Evolutionary conservation across 2,888 invertebrate genomes (phyloP), one percentile per base, ranked within the genome.

Genomic region (Tipula lateralis): DNA sequence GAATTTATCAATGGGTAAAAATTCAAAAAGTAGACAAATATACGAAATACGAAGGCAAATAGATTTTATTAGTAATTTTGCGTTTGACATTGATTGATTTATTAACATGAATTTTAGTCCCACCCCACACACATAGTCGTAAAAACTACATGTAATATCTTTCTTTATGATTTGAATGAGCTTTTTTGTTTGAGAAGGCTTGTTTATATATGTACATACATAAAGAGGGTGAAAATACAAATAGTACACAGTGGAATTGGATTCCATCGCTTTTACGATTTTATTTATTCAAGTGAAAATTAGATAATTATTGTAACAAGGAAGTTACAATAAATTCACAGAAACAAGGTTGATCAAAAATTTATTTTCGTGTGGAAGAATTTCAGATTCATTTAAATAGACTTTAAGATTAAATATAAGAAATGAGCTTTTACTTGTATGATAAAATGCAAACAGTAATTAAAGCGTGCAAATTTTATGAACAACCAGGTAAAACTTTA

Each of bases 41-140:
- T 24, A 66, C 24, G 66, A 66, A 66, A 24, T 66, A 24, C 66
- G 19, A 24, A 24, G 9, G 66, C 66, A 66, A 66, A 66, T 66
- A 66, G 66, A 66, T 66, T 66, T 66, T 66, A 66, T 66, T 66
- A 66, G 66, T 66, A 66, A 66, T 66, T 66, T 66, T 66, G 66
- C 66, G 24, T 24, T 66, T 66, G 66, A 66, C 66, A 66, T 66
- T 66, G 66, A 66, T 66, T 66, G 66, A 66, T 66, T 66, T 66
- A 66, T 66, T 66, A 66, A 66, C 66, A 66, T 66, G 66, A 66
- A 24, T 50, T 24, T 9, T 66, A 66, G n/a, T n/a, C 5, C 24
- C 66, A 66, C 24, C 24, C 66, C 24, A 13, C 66, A 2, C 24
- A 24, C 66, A 24, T n/a, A n/a, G n/a, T n/a, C n/a, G n/a, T n/a